Conservation (phyloP, 2,797 vertebrate genomes). For the Esox masquinongy region DNA sequence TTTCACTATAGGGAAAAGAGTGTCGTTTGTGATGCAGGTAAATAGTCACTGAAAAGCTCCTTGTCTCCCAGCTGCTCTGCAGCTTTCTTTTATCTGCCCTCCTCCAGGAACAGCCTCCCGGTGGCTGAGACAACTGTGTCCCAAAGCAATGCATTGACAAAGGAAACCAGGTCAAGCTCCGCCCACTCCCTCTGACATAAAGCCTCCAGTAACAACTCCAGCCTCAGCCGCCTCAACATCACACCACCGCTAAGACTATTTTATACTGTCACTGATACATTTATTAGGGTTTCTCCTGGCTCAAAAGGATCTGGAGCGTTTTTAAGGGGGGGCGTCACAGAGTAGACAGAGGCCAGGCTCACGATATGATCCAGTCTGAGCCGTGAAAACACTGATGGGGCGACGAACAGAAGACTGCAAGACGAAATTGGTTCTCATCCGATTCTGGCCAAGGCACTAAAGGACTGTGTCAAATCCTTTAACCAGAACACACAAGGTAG, state of each 20-base stretch:
- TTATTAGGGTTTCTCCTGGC: constrained; percentile 3
- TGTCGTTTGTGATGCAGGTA: background rate
- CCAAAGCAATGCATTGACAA: constrained; percentile 53
- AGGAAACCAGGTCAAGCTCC: constrained; percentile 53
- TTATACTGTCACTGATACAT: constrained; percentile 21
- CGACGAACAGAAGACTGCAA: constrained; percentile 20
- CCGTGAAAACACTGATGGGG: constrained; percentile 21
- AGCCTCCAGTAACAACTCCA: constrained; percentile 7
- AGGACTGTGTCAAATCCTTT: constrained; percentile 33
- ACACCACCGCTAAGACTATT: background rate
- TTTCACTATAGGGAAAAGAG: background rate
- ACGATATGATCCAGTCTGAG: constrained; percentile 1
- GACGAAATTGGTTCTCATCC: constrained; percentile 28
- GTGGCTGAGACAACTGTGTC: constrained; percentile 32
- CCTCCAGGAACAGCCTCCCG: constrained; percentile 2
- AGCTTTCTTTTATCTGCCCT: constrained; percentile 1
- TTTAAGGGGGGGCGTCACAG: background rate
- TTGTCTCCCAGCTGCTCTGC: background rate
- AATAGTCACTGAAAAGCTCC: background rate
- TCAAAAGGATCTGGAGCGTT: background rate
- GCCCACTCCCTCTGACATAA: constrained; percentile 18
- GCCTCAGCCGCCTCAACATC: background rate
- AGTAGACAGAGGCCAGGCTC: background rate
- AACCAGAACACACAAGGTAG: constrained; percentile 20
- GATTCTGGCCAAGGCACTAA: constrained; percentile 21